Percentiles rank a stretch among this genome's conserved stretches.
Evolutionary conservation across 2,797 vertebrate genomes (phyloP).

Genomic region (Cryptoprocta ferox): DNA sequence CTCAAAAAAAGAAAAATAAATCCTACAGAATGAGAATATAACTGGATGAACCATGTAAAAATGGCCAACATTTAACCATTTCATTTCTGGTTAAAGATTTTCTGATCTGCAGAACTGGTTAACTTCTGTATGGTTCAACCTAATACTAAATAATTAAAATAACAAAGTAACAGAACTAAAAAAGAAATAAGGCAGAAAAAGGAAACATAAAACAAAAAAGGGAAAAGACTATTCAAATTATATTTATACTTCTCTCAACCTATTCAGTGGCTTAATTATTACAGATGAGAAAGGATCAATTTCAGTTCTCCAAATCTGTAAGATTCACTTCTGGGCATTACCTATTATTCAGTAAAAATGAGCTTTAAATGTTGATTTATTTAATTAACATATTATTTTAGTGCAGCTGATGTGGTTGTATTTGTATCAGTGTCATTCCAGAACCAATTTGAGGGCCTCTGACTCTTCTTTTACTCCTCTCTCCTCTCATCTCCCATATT

Average conservation of each 20-base stretch:
- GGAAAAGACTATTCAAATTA: not conserved
- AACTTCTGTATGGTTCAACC: not conserved
- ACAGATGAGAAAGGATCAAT: not conserved
- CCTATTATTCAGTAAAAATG: slow-evolving; percentile 5
- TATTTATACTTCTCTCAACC: not conserved
- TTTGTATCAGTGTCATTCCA: not conserved
- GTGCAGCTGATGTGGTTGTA: not conserved
- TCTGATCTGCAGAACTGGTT: not conserved
- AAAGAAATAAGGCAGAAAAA: not conserved
- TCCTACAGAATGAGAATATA: not conserved
- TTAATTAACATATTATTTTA: not conserved
- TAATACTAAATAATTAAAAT: slow-evolving; percentile 1
- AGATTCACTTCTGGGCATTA: not conserved
- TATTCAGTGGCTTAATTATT: not conserved
- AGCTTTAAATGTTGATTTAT: not conserved
- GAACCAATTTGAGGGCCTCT: not conserved
- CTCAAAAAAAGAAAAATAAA: not conserved
- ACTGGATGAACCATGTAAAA: not conserved
- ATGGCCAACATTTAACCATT: not conserved
- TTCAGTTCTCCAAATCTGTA: not conserved
- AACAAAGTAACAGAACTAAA: not conserved
- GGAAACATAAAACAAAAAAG: not conserved
- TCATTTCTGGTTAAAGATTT: not conserved
- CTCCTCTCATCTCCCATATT: not conserved
- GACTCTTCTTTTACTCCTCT: not conserved